These are phyloP conservation scores for Muraenolepis orangiensis DNA, from an alignment of 2,797 vertebrate genomes.

Conservation along the genomic window DNA sequence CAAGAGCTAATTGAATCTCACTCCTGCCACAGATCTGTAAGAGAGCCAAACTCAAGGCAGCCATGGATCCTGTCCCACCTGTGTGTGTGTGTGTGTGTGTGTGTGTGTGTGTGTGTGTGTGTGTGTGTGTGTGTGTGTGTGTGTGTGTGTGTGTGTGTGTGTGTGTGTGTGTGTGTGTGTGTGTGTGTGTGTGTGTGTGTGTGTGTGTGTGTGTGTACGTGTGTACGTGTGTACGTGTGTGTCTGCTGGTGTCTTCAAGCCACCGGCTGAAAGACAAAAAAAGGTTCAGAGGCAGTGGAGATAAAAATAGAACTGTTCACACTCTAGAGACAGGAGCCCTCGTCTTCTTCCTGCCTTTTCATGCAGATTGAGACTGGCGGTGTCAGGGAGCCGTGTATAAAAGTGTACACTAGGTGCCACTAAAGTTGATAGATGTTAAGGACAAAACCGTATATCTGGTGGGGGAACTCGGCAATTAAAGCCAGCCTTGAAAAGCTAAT, in stretches of 20 bases:
- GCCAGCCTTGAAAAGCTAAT: constrained; percentile 31
- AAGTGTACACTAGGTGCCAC: not conserved
- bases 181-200: constrained; percentile 14
- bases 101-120: constrained; percentile 13
- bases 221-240: not conserved
- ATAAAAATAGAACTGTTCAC: constrained; percentile 1
- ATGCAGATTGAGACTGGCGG: constrained; percentile 4
- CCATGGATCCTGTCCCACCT: constrained; percentile 40
- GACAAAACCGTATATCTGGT: not conserved
- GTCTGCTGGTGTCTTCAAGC: constrained; percentile 23
- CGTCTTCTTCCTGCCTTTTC: not conserved
- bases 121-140: not conserved
- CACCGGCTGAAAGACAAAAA: not conserved
- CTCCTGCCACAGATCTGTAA: constrained; percentile 57
- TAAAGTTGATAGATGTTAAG: not conserved
- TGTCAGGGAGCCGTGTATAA: not conserved
- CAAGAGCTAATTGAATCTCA: constrained; percentile 68
- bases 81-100: constrained; percentile 34
- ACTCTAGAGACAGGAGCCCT: not conserved
- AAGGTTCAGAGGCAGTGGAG: constrained; percentile 1
- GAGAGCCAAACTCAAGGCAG: constrained; percentile 49
- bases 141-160: not conserved
- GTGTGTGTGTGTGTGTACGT: not conserved
- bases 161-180: constrained; percentile 14
- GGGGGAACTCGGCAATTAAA: constrained; percentile 25